phyloP scores from a whole-genome alignment of 2,888 invertebrate genomes.

The Lepeophtheirus nordmannii region DNA sequence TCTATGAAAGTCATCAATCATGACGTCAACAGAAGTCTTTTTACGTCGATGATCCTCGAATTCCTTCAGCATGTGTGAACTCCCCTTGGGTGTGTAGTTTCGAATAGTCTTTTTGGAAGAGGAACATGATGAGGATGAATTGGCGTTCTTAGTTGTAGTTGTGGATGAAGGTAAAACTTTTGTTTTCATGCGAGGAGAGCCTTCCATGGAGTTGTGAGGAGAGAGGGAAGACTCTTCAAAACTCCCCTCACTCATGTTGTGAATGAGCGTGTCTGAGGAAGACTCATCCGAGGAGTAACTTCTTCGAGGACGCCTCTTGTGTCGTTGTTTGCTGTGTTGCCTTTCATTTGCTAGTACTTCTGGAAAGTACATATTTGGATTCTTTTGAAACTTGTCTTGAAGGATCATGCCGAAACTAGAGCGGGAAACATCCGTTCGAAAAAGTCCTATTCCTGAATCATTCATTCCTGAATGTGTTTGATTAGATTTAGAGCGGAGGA shows the following conservation, averaged over 20 bases:
- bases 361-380: constrained; percentile 23
- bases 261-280: constrained; percentile 17
- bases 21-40: constrained; percentile 13
- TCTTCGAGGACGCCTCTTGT: neutral
- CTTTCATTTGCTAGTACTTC: neutral
- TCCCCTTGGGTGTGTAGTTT: constrained; percentile 22
- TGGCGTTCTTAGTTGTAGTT: neutral
- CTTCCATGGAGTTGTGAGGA: constrained; percentile 19
- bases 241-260: constrained; percentile 24
- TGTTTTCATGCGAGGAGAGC: constrained; percentile 15
- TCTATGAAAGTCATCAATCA: constrained; percentile 24
- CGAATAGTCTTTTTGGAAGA: constrained; percentile 21
- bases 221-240: constrained; percentile 18
- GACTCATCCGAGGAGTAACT: neutral
- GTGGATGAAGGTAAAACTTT: neutral
- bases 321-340: neutral
- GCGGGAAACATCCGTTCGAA: neutral
- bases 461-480: neutral
- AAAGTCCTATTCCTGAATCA: neutral
- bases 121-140: neutral
- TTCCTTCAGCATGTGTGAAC: constrained; percentile 5
- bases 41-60: constrained; percentile 13
- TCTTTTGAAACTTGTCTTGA: constrained; percentile 23
- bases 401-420: constrained; percentile 19
- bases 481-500: neutral